phyloP scores from a whole-genome alignment of 2,888 invertebrate genomes.

The Drosophila fulvimacula region DNA sequence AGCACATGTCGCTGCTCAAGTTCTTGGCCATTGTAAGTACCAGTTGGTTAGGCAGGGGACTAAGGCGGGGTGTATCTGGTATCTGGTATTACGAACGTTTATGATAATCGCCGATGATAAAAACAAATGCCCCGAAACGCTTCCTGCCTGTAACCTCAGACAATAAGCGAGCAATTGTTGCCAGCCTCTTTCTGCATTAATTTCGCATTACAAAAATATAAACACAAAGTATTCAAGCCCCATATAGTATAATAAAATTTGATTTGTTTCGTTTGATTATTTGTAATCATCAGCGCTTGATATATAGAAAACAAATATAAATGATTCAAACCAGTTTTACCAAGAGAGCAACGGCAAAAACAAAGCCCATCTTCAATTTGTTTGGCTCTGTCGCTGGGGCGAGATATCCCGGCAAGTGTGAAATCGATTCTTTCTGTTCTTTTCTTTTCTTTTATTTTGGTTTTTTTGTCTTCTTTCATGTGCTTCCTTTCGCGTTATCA shows the following conservation, averaged over 20 bases:
- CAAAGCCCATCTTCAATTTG: conserved; percentile 6
- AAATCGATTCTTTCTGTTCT: conserved; percentile 15
- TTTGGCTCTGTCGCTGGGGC: conserved; percentile 15
- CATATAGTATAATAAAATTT: conserved; percentile 41
- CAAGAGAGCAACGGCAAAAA: not conserved
- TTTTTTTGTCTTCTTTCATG: not conserved
- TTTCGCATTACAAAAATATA: conserved; percentile 55
- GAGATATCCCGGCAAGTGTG: conserved; percentile 55
- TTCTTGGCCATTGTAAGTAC: conserved; percentile 92
- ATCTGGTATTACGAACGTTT: conserved; percentile 22
- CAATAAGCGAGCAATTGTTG: conserved; percentile 62
- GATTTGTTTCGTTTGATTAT: conserved; percentile 51
- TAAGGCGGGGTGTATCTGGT: not conserved
- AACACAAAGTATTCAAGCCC: conserved; percentile 22
- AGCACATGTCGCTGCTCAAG: conserved; percentile 87
- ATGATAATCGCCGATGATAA: conserved; percentile 31
- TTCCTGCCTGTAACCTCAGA: conserved; percentile 67
- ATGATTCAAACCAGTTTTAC: conserved; percentile 37
- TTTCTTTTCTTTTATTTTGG: not conserved
- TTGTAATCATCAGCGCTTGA: conserved; percentile 55
- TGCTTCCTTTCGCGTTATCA: conserved; percentile 33
- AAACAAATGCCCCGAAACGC: conserved; percentile 22
- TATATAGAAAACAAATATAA: conserved; percentile 19
- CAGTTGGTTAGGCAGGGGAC: conserved; percentile 14
- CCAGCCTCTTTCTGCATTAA: conserved; percentile 65